Evolutionary conservation across 2,113 vertebrate species (phyloP), one percentile per base, ranked within the genome.

Genomic region (Rhinichthys klamathensis): DNA sequence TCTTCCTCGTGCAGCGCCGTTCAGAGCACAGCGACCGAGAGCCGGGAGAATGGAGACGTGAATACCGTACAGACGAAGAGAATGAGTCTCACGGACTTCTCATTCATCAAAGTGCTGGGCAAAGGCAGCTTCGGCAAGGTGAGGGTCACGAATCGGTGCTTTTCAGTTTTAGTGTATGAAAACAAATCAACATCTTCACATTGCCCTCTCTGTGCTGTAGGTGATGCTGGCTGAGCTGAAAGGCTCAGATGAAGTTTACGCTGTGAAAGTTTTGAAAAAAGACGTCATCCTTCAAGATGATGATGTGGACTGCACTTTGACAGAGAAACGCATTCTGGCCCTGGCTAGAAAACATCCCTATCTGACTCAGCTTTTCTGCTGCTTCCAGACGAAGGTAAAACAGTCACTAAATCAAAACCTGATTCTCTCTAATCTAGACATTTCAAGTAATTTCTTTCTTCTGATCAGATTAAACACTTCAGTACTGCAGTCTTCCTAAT

Each of bases 91-190:
- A 96, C 97, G 78, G 97, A 99, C 91, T 99, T 99, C 93, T 96
- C 95, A 90, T 98, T 99, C 89, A 99, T 99, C 93, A 99, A 99
- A 94, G 98, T 99, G 84, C 95, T 99, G 91, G 98, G 98, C 82
- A 99, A 99, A 94, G 98, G 98, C 95, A 99, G 98, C 93, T 99
- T 99, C 84, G 98, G 98, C 91, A 99, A 99, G 97, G 98, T 99
- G 56, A 21, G 91, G 91, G n/a, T 15, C 12, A 9, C 23, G 10
- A 8, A 54, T 10, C 15, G 11, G 9, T 51, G 13, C 44, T 82
- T 65, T 16, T 49, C 35, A 25, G 58, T 41, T 60, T 60, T 46
- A 41, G 8, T 30, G 3, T 32, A 60, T 18, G 79, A 35, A 56
- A 56, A 56, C 54, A 56, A 56, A 54, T 32, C 32, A 23, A 12